These are phyloP conservation scores for Acropora tenuis DNA, from an alignment of 64 coral and sea anemone species.

Conservation along the genomic window DNA sequence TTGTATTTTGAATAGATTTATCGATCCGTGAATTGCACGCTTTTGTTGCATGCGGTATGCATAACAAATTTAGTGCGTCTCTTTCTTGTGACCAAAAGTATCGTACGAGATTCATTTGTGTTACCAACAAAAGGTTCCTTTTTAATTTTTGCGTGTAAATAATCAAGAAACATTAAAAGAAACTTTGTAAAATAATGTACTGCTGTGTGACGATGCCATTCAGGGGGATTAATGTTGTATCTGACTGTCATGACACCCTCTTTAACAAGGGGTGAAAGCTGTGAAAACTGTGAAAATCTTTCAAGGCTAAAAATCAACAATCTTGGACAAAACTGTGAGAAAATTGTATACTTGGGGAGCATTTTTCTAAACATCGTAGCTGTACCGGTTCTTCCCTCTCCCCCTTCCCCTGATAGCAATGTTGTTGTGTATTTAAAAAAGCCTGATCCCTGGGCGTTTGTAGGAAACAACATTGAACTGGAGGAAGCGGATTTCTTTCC, in stretches of 20 bases:
- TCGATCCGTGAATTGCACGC: neutral
- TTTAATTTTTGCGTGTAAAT: neutral
- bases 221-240: neutral
- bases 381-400: too few species aligned
- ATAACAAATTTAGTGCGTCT: neutral
- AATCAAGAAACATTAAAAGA: neutral
- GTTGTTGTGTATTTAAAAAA: too few species aligned
- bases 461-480: too few species aligned
- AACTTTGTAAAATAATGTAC: neutral
- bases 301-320: constrained; percentile 1
- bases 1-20: neutral
- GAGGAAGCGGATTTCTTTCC: neutral
- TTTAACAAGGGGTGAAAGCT: neutral
- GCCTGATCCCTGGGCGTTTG: too few species aligned
- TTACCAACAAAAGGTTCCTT: neutral
- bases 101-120: neutral
- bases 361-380: too few species aligned
- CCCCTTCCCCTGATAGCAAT: too few species aligned
- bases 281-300: neutral
- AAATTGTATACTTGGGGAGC: neutral
- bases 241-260: neutral
- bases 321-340: neutral
- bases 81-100: constrained; percentile 1
- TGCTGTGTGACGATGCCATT: neutral
- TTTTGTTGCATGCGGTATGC: neutral